Evolutionary conservation across 2,113 vertebrate genomes (phyloP), one percentile per base, ranked within the genome.

Genomic region (Scortum barcoo): DNA sequence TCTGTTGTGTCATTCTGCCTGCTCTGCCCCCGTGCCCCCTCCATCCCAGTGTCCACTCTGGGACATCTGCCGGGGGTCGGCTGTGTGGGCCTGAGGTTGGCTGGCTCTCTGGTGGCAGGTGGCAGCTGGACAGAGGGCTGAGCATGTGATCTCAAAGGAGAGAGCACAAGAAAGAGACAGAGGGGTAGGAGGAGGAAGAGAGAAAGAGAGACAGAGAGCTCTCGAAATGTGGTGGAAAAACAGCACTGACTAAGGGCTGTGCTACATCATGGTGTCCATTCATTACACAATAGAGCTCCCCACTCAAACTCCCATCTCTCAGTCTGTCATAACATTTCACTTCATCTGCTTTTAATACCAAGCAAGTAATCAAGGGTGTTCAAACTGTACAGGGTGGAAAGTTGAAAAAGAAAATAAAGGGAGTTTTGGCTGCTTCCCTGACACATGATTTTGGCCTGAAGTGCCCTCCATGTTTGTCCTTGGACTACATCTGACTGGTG

Each of bases 61-160:
- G 81, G 85, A 93, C 93, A 94, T 93, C 90, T 93, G 93, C 86
- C 2, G 61, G 65, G 65, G 85, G 91, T 85, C 76, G 40, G 74
- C 79, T 16, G 80, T 57, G 63, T 73, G 78, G 86, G 84, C 72
- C 85, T 20, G 71, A 66, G 77, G 75, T 88, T 80, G 88, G 80
- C 82, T n/a, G 38, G 72, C 70, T 83, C 79, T 85, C 66, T 65
- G 83, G 65, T 88, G 83, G 85, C 88, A 88, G 88, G 78, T 91
- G 90, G 89, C 90, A 91, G 84, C 89, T 92, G 90, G 89, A 93
- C 87, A 85, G 69, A 87, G 74, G 76, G 60, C 72, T 57, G 22
- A 80, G 54, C 82, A 71, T 66, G 82, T 60, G 58, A 61, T 44
- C 75, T 61, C 63, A 80, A 84, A 81, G 58, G 73, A 65, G 42